phyloP scores from a whole-genome alignment of 2,113 vertebrate species.

The Silurus asotus region DNA sequence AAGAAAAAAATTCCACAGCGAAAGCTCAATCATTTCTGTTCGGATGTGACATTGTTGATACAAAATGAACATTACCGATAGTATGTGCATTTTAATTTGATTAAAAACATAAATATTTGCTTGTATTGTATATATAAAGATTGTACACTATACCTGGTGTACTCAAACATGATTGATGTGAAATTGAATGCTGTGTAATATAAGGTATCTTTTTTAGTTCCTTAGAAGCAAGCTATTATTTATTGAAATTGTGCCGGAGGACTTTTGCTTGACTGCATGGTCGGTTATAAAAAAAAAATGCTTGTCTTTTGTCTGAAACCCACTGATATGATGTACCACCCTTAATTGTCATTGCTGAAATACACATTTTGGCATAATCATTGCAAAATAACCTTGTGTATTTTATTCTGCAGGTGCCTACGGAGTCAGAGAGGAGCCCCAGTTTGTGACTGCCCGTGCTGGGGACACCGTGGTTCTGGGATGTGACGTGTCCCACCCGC shows the following conservation, averaged over 20 bases:
- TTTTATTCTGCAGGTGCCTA: slow-evolving; percentile 78
- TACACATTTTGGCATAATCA: no score
- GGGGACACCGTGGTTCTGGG: slow-evolving; percentile 91
- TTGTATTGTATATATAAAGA: slow-evolving; percentile 19
- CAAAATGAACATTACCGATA: neutral
- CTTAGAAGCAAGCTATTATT: neutral
- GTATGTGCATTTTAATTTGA: neutral
- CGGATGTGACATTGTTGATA: neutral
- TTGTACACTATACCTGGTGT: neutral
- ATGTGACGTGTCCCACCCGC: slow-evolving; percentile 93
- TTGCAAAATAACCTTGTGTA: slow-evolving; percentile 26
- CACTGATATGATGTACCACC: neutral
- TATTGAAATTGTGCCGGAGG: neutral
- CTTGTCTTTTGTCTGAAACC: neutral
- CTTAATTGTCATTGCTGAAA: no score
- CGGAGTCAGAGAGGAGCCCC: slow-evolving; percentile 91
- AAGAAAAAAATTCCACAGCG: no score
- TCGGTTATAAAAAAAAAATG: neutral
- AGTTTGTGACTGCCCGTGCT: slow-evolving; percentile 96
- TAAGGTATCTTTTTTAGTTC: neutral
- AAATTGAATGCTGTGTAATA: slow-evolving; percentile 16
- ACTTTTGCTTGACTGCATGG: neutral
- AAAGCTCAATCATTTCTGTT: no score
- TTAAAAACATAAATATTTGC: neutral
- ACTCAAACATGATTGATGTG: slow-evolving; percentile 15